Conservation (phyloP, 2,113 vertebrate genomes). For the Clarias magur region DNA sequence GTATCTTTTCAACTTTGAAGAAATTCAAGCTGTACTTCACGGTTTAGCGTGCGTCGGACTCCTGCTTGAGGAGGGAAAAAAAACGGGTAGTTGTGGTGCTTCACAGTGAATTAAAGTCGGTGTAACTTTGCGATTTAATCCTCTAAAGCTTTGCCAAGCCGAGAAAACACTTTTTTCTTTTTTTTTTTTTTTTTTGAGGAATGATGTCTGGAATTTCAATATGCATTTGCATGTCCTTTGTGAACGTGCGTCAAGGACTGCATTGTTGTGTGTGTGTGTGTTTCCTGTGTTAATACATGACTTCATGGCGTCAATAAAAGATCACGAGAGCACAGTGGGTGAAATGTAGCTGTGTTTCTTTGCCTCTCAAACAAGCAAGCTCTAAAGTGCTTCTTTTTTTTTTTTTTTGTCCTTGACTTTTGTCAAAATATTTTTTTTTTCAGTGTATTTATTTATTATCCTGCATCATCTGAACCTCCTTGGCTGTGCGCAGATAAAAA, state of each 20-base stretch:
- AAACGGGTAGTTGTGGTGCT: background rate
- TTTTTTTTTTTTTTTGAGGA: background rate
- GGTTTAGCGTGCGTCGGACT: background rate
- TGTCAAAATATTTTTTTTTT: background rate
- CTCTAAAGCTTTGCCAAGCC: background rate
- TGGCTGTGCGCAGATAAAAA: background rate
- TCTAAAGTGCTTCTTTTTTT: background rate
- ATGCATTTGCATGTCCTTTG: slow-evolving; percentile 30
- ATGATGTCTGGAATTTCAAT: slow-evolving; percentile 1
- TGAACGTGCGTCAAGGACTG: slow-evolving; percentile 25
- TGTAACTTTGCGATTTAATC: background rate
- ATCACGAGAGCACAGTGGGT: slow-evolving; percentile 33
- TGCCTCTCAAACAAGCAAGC: background rate
- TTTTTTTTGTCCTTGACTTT: background rate
- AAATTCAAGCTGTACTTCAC: background rate
- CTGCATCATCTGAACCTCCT: background rate
- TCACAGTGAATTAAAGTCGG: background rate
- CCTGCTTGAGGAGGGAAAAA: background rate
- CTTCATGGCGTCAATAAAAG: slow-evolving; percentile 31
- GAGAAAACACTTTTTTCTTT: background rate
- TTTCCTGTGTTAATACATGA: slow-evolving; percentile 37
- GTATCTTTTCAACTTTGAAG: background rate
- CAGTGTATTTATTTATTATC: background rate
- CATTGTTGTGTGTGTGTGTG: slow-evolving; percentile 1
- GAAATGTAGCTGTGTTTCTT: slow-evolving; percentile 33